phyloP scores from a whole-genome alignment of 1,140 invertebrate species.

The Drosophila pseudoananassae region DNA sequence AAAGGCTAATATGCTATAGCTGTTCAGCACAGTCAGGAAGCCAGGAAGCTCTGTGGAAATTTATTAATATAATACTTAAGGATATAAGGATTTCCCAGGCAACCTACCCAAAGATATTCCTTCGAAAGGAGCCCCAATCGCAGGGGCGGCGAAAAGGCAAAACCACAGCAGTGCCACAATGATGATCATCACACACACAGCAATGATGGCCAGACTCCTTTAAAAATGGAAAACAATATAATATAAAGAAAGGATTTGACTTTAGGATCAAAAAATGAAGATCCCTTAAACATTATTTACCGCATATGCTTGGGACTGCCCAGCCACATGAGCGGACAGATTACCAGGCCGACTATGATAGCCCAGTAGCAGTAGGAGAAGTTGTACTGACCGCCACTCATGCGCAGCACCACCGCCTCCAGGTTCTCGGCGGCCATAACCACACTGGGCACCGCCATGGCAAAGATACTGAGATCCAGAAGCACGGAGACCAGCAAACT shows the following conservation, averaged over 20 bases:
- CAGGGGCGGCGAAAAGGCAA: constrained; percentile 63
- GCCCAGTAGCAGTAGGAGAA: constrained; percentile 92
- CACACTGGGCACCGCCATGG: constrained; percentile 90
- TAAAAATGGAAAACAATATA: neutral
- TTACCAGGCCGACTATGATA: constrained; percentile 87
- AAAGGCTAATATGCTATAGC: constrained; percentile 87
- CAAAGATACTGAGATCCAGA: constrained; percentile 89
- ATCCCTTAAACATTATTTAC: constrained; percentile 84
- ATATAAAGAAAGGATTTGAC: neutral
- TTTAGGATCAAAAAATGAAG: no score
- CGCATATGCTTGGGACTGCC: constrained; percentile 93
- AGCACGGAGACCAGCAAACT: constrained; percentile 88
- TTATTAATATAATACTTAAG: neutral
- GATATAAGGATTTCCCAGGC: no score
- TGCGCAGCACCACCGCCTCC: constrained; percentile 89
- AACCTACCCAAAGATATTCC: constrained; percentile 65
- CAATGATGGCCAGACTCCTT: constrained; percentile 86
- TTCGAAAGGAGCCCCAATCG: constrained; percentile 69
- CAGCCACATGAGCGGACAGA: constrained; percentile 92
- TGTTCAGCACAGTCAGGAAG: constrained; percentile 85
- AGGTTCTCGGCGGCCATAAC: constrained; percentile 91
- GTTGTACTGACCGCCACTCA: constrained; percentile 86
- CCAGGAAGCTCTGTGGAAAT: constrained; percentile 60
- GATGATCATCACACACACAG: constrained; percentile 86
- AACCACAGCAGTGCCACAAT: constrained; percentile 86